phyloP scores from a whole-genome alignment of 1,140 invertebrate species.

The Ptiloglossa arizonensis region DNA sequence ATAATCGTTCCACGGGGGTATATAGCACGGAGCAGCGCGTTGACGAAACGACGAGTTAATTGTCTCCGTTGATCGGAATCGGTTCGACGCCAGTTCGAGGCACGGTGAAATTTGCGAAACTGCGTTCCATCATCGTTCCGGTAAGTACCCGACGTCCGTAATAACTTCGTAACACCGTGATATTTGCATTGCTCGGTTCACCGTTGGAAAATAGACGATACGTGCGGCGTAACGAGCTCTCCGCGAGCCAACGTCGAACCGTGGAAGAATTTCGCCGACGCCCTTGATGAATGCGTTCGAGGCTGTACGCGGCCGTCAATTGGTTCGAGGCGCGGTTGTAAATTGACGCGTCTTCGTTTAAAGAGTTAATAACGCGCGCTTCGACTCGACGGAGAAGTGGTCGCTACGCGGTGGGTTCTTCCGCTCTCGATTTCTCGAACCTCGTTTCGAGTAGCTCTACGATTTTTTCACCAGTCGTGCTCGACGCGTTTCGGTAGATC shows the following conservation, averaged over 20 bases:
- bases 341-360: constrained; percentile 1
- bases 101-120: neutral
- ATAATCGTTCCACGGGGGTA: constrained; percentile 49
- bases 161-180: neutral
- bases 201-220: neutral
- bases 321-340: constrained; percentile 2
- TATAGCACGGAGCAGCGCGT: no score
- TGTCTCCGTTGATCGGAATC: neutral
- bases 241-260: neutral
- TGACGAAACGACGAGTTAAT: constrained; percentile 7
- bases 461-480: no score
- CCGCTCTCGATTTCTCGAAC: no score
- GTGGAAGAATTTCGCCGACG: neutral
- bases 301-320: neutral
- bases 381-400: neutral
- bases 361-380: neutral
- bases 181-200: neutral
- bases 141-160: neutral
- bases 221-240: neutral
- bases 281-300: neutral
- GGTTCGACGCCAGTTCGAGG: neutral
- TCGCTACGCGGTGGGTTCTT: neutral
- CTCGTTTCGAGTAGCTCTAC: no score
- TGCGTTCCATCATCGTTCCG: neutral
- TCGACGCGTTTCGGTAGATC: no score